phyloP scores from a whole-genome alignment of 1,140 invertebrate species.

The Bombus balteatus region DNA sequence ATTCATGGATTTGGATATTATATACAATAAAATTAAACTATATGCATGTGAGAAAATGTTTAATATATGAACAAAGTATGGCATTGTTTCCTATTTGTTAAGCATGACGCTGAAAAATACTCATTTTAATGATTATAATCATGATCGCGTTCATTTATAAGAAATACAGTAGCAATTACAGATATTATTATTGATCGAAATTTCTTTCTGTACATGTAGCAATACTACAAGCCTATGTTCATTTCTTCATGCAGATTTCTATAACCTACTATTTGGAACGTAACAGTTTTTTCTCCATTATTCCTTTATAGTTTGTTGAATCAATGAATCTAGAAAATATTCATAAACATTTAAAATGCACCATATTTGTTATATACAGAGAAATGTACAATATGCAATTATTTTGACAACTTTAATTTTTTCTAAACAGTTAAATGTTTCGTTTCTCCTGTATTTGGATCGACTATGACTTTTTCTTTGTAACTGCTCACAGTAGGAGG shows the following conservation, averaged over 20 bases:
- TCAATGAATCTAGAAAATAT: constrained; percentile 8
- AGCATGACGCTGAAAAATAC: background rate
- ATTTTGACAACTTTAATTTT: background rate
- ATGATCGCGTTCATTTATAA: background rate
- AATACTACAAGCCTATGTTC: background rate
- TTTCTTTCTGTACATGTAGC: constrained; percentile 1
- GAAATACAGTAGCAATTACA: background rate
- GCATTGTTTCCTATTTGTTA: background rate
- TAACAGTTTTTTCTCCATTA: background rate
- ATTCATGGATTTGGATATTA: constrained; percentile 34
- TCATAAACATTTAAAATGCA: constrained; percentile 27
- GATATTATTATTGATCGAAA: background rate
- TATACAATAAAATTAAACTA: constrained; percentile 37
- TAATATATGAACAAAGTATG: constrained; percentile 37
- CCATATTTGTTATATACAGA: constrained; percentile 36
- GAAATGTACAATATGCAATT: constrained; percentile 13
- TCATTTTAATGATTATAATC: background rate
- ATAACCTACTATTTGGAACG: background rate
- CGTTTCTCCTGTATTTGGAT: constrained; percentile 84
- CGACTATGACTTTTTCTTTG: constrained; percentile 83
- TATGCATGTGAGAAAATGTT: background rate
- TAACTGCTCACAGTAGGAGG: constrained; percentile 71
- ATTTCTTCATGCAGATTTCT: background rate
- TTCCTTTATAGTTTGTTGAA: background rate
- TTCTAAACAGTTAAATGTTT: constrained; percentile 66